Base-by-base conservation (phyloP, 2,888 invertebrate genomes). In the Pterobdella sp. region DNA sequence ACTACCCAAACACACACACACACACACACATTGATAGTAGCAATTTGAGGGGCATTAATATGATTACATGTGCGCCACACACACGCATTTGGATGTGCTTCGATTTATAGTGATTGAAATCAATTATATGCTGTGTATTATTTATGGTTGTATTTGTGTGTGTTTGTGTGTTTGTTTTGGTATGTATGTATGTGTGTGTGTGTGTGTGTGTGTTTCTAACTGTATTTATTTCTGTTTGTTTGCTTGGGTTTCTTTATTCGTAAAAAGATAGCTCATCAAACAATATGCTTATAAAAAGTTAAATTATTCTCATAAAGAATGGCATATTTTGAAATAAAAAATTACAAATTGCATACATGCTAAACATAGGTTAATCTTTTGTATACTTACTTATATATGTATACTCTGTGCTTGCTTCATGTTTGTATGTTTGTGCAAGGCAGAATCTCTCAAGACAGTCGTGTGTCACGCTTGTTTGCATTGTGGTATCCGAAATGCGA, bases 171-270 rank as follows among this genome's bases (percentile, higher is more conserved):
- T 56, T 7, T 36, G 37, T 74, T 31, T 56, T 1, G 4, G 3
- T 71, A 29, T 71, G 60, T 67, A 29, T 72, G 31, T 72, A n/a
- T 60, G 26, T 72, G 42, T n/a, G 29, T 64, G n/a, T 71, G n/a
- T 29, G 35, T 71, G 34, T 37, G 18, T 60, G 29, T 65, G 56
- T 71, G 26, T 65, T 42, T 34, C 29, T 64, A 26, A 26, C 35
- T 52, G 67, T 71, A 35, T 74, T 32, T 35, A 29, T 65, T 36
- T 70, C 18, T 66, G 34, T 63, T 18, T 56, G 67, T 26, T 52
- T 52, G 68, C 7, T 26, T 66, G 14, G 36, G 29, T n/a, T 3
- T 14, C 18, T 29, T 14, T 26, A 22, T 29, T 36, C n/a, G 26
- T 29, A n/a, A 4, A 37, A 10, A 29, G 35, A 67, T 34, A 26